Percentiles rank a stretch among this genome's conserved stretches.
Evolutionary conservation across 1,140 invertebrate species (phyloP).

Genomic region (Propsilocerus akamusi): DNA sequence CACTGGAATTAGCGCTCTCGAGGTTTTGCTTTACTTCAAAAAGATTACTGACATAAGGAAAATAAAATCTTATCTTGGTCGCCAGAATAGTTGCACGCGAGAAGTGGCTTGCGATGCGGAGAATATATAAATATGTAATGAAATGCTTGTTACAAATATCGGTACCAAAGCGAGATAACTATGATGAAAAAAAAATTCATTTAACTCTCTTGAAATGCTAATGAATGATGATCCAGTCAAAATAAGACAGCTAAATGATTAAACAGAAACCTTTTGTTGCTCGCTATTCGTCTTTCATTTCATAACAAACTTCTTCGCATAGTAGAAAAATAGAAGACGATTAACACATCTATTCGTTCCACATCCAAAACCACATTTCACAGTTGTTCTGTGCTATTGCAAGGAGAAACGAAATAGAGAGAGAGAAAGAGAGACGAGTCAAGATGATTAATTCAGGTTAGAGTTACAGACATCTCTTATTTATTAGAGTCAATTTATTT

Average conservation of each 20-base stretch:
- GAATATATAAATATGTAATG: too few relatives aligned
- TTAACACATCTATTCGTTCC: constrained; percentile 1
- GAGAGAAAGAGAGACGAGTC: background rate
- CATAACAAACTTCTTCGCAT: too few relatives aligned
- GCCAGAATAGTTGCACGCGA: too few relatives aligned
- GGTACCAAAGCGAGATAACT: too few relatives aligned
- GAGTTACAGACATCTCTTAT: background rate
- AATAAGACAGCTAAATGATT: background rate
- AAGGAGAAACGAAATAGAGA: background rate
- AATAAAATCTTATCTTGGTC: too few relatives aligned
- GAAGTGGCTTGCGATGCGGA: too few relatives aligned
- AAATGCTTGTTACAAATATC: too few relatives aligned
- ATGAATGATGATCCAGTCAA: background rate
- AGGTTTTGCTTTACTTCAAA: too few relatives aligned
- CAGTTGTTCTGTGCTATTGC: background rate
- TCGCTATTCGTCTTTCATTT: background rate
- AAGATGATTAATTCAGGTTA: constrained; percentile 4
- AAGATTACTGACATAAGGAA: too few relatives aligned
- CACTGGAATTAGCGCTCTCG: too few relatives aligned
- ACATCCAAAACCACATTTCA: background rate
- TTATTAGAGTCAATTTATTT: background rate
- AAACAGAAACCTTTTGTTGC: background rate
- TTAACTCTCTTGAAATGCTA: background rate
- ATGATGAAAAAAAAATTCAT: background rate
- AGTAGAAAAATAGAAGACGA: background rate